Evolutionary conservation across 2,113 vertebrate genomes (phyloP).

Genomic region (Sakesphorus luctuosus): DNA sequence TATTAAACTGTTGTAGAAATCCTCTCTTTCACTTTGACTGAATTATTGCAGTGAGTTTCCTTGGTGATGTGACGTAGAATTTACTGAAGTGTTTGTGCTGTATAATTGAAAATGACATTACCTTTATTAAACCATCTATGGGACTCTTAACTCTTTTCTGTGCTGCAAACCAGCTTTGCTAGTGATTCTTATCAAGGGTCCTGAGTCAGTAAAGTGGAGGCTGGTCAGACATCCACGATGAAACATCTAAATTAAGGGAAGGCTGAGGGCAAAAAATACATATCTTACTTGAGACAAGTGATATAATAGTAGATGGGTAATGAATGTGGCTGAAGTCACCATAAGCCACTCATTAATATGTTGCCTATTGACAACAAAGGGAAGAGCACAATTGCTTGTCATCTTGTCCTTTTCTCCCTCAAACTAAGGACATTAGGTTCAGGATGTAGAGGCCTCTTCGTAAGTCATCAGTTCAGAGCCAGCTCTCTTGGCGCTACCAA

Average conservation of each 20-base stretch:
- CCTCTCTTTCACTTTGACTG: slow-evolving; percentile 43
- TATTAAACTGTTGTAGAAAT: slow-evolving; percentile 61
- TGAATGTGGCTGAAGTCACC: neutral
- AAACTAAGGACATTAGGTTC: neutral
- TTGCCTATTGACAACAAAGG: neutral
- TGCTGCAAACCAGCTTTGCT: neutral
- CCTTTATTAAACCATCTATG: slow-evolving; percentile 37
- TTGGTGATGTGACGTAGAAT: slow-evolving; percentile 62
- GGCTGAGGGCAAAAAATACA: neutral
- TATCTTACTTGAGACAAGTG: neutral
- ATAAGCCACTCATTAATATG: neutral
- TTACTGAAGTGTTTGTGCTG: slow-evolving; percentile 58
- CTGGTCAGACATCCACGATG: neutral
- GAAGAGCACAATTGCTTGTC: neutral
- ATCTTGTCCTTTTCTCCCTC: neutral
- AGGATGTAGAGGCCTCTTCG: neutral
- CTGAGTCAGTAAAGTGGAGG: neutral
- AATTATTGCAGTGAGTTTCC: slow-evolving; percentile 65
- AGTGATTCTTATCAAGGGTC: neutral
- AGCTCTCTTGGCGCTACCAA: neutral
- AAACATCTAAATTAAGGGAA: neutral
- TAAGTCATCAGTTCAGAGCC: neutral
- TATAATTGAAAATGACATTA: slow-evolving; percentile 62
- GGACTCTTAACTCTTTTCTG: slow-evolving; percentile 5
- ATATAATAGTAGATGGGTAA: neutral